These are phyloP conservation scores for Eumeta japonica DNA, from an alignment of 1,140 invertebrate species.

Conservation along the genomic window DNA sequence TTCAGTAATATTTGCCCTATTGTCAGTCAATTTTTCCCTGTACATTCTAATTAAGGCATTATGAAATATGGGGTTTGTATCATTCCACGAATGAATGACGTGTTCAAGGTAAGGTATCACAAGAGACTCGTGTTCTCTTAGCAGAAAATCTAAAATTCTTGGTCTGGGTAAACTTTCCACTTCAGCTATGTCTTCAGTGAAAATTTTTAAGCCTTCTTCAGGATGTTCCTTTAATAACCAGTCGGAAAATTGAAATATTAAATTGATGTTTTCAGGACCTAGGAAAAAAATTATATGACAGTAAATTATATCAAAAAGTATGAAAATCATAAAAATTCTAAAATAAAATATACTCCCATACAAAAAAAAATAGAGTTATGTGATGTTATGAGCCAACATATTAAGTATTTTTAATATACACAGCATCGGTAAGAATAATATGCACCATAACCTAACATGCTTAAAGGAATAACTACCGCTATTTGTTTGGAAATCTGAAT, in stretches of 20 bases:
- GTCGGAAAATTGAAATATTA: constrained; percentile 93
- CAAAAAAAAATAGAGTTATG: too few species aligned
- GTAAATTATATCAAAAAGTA: constrained; percentile 4
- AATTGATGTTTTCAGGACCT: constrained; percentile 80
- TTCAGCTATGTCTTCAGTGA: constrained; percentile 88
- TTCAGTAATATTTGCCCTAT: constrained; percentile 61
- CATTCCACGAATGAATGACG: constrained; percentile 86
- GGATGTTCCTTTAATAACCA: constrained; percentile 87
- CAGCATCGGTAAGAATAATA: too few species aligned
- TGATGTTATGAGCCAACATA: too few species aligned
- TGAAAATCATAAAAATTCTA: background rate
- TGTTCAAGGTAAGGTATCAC: constrained; percentile 95
- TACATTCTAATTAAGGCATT: constrained; percentile 88
- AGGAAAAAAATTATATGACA: constrained; percentile 13
- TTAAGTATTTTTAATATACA: too few species aligned
- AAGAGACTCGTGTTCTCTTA: constrained; percentile 75
- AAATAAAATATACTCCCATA: background rate
- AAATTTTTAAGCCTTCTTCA: constrained; percentile 90
- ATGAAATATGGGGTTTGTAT: constrained; percentile 83
- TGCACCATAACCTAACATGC: too few species aligned
- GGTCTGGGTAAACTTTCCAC: constrained; percentile 86
- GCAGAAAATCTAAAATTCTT: constrained; percentile 84
- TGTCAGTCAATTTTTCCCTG: constrained; percentile 59
- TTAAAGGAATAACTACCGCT: too few species aligned
- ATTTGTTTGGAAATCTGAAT: too few species aligned